Base-by-base conservation (phyloP, 2,888 invertebrate genomes). In the Malachius bipustulatus region DNA sequence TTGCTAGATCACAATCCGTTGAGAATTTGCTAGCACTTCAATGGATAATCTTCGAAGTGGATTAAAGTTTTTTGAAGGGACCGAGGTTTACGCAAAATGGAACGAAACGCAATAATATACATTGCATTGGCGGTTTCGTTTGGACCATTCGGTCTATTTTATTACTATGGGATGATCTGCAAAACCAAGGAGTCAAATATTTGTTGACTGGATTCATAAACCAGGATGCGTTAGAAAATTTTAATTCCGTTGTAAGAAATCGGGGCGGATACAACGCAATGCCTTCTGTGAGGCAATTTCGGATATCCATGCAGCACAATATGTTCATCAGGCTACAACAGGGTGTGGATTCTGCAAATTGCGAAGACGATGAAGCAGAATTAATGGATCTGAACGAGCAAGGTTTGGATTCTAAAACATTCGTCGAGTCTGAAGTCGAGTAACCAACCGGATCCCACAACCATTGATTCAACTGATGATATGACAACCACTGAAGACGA, bases 261-360 rank as follows among this genome's bases (percentile, higher is more conserved):
- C 35, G 43, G 16, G 41, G 44, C 4, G 49, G 50, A 13, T 49
- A 43, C 32, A 47, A 45, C 27, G 28, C 28, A 26, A 45, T 35
- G 16, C 45, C 46, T 6, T 41, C 45, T 14, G 36, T 42, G 15
- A 16, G 39, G 24, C 38, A 39, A 10, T 41, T 43, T 16, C 34
- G 44, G n/a, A 35, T 35, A 14, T 24, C 39, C 12, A 33, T 40
- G 14, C 44, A 47, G 26, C 41, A 47, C 11, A 38, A 39, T 32
- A 47, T 43, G 36, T 26, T 35, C 19, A 41, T 42, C 9, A 30
- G 34, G 9, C 29, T 42, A 11, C 40, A 39, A 37, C 33, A 4
- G 24, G 36, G 34, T 2, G 34, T 36, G 2, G 35, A 45, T 28
- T 30, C 42, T 1, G 27, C 35, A 35, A 45, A 45, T 34, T 45